A percentile compares a stretch with the other conserved stretches of the same genome.
phyloP scores from a whole-genome alignment of 92 coral and sea anemone genomes.

The Phenganax marumi region DNA sequence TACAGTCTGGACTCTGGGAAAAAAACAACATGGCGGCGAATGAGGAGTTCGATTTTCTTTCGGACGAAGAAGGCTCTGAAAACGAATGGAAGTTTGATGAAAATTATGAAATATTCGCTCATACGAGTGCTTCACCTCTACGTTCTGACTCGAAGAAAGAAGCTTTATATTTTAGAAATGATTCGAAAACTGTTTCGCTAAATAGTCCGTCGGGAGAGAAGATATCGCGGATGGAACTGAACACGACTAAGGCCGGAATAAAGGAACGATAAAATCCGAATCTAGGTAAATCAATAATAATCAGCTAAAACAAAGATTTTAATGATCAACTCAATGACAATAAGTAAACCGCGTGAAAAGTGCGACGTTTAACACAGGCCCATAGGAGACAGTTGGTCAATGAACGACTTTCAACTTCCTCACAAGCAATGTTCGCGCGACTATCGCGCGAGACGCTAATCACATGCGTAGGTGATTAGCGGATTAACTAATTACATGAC shows the following conservation, averaged over 20 bases:
- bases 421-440: too few relatives aligned
- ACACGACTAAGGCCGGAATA: conserved; percentile 97
- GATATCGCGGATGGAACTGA: conserved; percentile 85
- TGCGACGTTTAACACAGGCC: too few relatives aligned
- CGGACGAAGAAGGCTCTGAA: conserved; percentile 25
- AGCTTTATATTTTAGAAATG: neutral
- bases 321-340: too few relatives aligned
- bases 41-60: conserved; percentile 31
- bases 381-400: too few relatives aligned
- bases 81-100: conserved; percentile 41
- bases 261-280: conserved; percentile 55
- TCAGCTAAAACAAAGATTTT: too few relatives aligned
- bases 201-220: conserved; percentile 19
- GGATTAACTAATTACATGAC: too few relatives aligned
- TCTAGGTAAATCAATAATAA: too few relatives aligned
- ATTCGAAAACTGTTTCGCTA: neutral
- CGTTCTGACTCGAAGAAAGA: neutral
- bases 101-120: neutral
- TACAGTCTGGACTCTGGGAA: too few relatives aligned
- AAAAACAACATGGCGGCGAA: conserved; percentile 21
- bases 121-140: neutral
- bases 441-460: too few relatives aligned
- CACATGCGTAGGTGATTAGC: too few relatives aligned
- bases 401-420: too few relatives aligned
- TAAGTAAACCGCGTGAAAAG: too few relatives aligned